Base-by-base conservation (phyloP, 2,797 vertebrate species). In the Coccyzus lansbergi region DNA sequence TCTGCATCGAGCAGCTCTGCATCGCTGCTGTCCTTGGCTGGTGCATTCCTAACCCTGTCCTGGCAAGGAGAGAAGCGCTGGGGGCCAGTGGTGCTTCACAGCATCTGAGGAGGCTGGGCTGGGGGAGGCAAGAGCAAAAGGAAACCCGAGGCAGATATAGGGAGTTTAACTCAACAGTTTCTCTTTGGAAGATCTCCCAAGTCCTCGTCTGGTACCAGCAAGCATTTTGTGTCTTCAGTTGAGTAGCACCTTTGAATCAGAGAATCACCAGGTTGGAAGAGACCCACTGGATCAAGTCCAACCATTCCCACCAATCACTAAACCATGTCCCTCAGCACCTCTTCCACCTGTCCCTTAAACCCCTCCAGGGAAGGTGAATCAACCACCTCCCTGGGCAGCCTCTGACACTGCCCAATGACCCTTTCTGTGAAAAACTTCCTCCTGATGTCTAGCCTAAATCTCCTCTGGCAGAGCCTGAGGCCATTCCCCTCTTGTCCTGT, bases 71-170 rank as follows among this genome's bases (percentile, higher is more conserved):
- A 42, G 64, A 38, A 31, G 40, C 1, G 1, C 12, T 4, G 0
- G 36, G n/a, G 60, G 28, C 64, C 64, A 64, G 36, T 17, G 38
- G 38, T 49, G 21, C 17, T 18, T 60, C 1, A 1, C 63, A 60
- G 81, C 44, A 62, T 42, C 12, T 17, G 55, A 68, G 51, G 38
- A 79, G 33, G 46, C 20, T 0, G 3, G 55, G 25, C 40, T 9
- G 17, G 1, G 0, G 25, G 28, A 24, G 28, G 8, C 1, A 4
- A 71, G 46, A 88, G 33, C 31, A 40, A 38, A 68, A 70, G 33
- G 29, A 78, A 74, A 70, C 74, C 12, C 1, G 4, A 3, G 6
- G 25, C 2, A 2, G 49, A 36, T 44, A 21, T 0, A 64, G 22
- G 5, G 42, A 22, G 9, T 46, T 48, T 65, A 70, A 51, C 55